Base-by-base conservation (phyloP, 1,140 invertebrate species). In the Potamilus streckersoni region DNA sequence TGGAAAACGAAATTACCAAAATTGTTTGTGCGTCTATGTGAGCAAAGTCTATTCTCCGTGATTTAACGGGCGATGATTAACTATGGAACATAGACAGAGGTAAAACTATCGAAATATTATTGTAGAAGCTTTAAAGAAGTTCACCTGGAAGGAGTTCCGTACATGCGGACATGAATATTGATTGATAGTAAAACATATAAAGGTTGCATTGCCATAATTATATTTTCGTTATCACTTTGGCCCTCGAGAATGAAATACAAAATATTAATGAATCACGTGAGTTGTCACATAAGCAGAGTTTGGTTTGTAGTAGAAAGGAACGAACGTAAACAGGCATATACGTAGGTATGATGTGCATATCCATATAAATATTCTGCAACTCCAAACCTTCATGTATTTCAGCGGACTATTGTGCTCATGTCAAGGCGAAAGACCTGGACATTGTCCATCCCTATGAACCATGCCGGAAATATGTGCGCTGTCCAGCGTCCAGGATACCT, bases 381-480 rank as follows among this genome's bases (percentile, higher is more conserved):
- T 70, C 15, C 57, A 58, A 20, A 49, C 20, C 69, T 23, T 61
- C 15, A 57, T 57, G 16, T 23, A n/a, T 73, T 73, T 16, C 63
- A 76, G 74, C 59, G n/a, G 27, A 76, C 57, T 77, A 77, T 27
- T 77, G 75, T 69, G 6, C 31, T 15, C 31, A 49, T 13, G 65
- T 19, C 13, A 57, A 61, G 23, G 38, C 38, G 38, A 73, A 73
- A 57, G 69, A 72, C 12, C 56, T 23, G 65, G 67, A 57, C 23
- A 58, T 77, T 15, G 64, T 64, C 23, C 75, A 77, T 58, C 75
- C 75, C 1, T 77, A 77, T 66, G 68, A 56, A 15, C 63, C 23
- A 0, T 77, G 75, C 49, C 19, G 20, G 12, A 77, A 72, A 65
- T 77, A 56, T 68, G 58, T 77, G 19, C 56, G 75, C 1, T 77